A percentile compares a stretch with the other conserved stretches of the same genome.
These are phyloP conservation scores for Drosophila meridiana DNA, from an alignment of 2,888 invertebrate genomes.

Conservation along the genomic window DNA sequence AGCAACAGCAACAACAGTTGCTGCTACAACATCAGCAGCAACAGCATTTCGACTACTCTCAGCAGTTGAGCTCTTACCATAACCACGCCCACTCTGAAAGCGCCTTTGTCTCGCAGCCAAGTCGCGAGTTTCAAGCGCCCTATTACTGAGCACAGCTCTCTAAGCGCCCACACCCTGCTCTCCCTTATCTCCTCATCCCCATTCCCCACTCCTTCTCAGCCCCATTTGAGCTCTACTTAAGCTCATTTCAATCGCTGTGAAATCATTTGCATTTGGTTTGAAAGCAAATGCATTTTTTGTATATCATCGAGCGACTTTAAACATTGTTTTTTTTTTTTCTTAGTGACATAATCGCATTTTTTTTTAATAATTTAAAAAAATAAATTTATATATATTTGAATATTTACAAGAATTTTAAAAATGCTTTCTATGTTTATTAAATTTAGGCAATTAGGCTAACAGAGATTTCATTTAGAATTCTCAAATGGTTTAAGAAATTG, in stretches of 20 bases:
- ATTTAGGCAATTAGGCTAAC: background rate
- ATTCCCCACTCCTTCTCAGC: background rate
- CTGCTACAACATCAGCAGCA: background rate
- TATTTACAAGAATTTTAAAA: constrained; percentile 3
- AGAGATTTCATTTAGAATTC: background rate
- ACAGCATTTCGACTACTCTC: background rate
- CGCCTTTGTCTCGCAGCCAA: constrained; percentile 34
- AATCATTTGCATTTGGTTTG: constrained; percentile 31
- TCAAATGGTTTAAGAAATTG: background rate
- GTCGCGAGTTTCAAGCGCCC: constrained; percentile 64
- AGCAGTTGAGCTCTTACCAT: constrained; percentile 3
- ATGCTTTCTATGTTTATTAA: background rate
- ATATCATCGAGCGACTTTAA: constrained; percentile 1
- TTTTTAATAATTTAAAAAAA: background rate
- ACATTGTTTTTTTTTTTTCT: constrained; percentile 17
- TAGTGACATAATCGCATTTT: background rate
- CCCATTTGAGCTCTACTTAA: background rate
- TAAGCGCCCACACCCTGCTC: background rate
- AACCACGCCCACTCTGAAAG: constrained; percentile 4
- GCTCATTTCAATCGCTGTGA: background rate
- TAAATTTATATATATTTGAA: background rate
- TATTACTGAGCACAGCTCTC: constrained; percentile 39
- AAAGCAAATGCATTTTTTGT: constrained; percentile 26
- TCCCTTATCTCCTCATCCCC: background rate
- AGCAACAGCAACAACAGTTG: background rate